Base-by-base conservation (phyloP, 2,888 invertebrate species). In the Meteorus colon region DNA sequence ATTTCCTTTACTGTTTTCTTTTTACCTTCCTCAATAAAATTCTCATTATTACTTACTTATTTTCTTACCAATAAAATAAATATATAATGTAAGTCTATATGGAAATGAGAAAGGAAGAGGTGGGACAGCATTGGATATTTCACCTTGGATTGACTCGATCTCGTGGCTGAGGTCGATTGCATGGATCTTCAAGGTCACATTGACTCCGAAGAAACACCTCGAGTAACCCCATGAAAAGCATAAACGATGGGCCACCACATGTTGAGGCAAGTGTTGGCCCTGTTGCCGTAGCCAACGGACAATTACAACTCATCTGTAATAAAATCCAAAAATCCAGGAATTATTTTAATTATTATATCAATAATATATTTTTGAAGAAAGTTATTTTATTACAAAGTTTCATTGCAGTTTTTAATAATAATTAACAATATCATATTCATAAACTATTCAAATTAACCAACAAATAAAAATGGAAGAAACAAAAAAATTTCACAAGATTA, bases 221-320 rank as follows among this genome's bases (percentile, higher is more conserved):
- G 63, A 96, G 91, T 4, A 96, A 92, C 1, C 96, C 96, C 96
- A 96, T 96, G 90, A 96, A 96, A 63, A 96, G 93, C 96, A 96
- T 96, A 89, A 95, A 96, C 59, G 94, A 94, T 73, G 94, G 93
- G 31, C 96, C 96, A 12, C 96, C 96, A 88, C 96, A 96, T 71
- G 96, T 95, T 75, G 95, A 92, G 55, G 96, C 96, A 83, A 96
- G 91, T 69, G 96, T 96, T 5, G 96, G 96, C n/a, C 96, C 96
- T 51, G 92, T 91, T 84, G 95, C 94, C 87, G 93, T 92, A 80
- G 94, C 93, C 90, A 95, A 93, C 41, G 76, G 76, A 87, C 96
- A 96, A 90, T 96, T 95, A 90, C 96, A 96, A 77, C 89, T 89
- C 78, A 89, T 89, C 80, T 80, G 78, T 55, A 85, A 87, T 19